A percentile compares a stretch with the other conserved stretches of the same genome.
phyloP scores from a whole-genome alignment of 2,888 invertebrate genomes.

The Hemistola chrysoprasaria region DNA sequence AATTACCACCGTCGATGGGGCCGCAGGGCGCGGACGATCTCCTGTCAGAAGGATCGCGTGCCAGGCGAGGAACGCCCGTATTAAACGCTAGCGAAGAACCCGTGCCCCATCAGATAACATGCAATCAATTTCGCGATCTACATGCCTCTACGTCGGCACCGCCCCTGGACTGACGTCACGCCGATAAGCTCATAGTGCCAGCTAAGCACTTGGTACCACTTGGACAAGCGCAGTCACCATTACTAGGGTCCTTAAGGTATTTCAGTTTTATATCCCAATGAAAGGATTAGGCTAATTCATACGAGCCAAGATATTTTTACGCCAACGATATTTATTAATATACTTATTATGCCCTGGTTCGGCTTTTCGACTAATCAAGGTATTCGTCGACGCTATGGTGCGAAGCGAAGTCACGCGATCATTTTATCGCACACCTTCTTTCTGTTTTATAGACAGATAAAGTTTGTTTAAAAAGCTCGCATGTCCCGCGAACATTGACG shows the following conservation, averaged over 20 bases:
- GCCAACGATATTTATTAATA: constrained; percentile 38
- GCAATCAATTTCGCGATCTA: constrained; percentile 82
- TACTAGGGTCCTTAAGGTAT: constrained; percentile 24
- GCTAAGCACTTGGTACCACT: constrained; percentile 69
- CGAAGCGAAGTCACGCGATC: constrained; percentile 74
- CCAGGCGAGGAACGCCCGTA: constrained; percentile 69
- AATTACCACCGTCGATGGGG: constrained; percentile 71
- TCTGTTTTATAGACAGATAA: constrained; percentile 76
- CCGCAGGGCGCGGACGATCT: constrained; percentile 68
- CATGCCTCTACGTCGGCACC: constrained; percentile 77
- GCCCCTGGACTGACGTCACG: constrained; percentile 76
- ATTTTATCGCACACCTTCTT: constrained; percentile 78
- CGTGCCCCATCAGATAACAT: constrained; percentile 80
- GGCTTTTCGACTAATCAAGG: constrained; percentile 66
- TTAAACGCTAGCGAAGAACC: constrained; percentile 80
- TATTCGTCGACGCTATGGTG: constrained; percentile 64
- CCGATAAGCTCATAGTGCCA: constrained; percentile 74
- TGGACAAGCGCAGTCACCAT: constrained; percentile 44
- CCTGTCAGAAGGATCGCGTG: constrained; percentile 80
- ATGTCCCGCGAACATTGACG: constrained; percentile 71
- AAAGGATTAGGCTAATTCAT: constrained; percentile 27
- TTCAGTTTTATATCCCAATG: constrained; percentile 21
- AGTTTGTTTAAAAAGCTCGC: constrained; percentile 78
- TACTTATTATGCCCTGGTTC: constrained; percentile 40
- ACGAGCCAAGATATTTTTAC: constrained; percentile 2